These are phyloP conservation scores for Drosophila subpulchrella DNA, from an alignment of 1,140 invertebrate genomes.

Conservation along the genomic window DNA sequence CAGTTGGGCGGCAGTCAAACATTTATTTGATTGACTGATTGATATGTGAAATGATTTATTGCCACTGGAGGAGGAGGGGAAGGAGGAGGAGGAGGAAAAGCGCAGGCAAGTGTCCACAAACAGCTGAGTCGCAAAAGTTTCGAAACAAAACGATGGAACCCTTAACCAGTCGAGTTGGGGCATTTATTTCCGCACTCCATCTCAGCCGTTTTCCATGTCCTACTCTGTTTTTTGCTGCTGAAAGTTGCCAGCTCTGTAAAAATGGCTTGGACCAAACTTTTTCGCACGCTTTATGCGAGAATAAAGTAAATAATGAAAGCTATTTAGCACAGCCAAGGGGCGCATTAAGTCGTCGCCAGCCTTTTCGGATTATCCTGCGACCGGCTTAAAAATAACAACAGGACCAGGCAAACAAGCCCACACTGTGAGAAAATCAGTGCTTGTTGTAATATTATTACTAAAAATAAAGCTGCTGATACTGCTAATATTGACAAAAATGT, in stretches of 20 bases:
- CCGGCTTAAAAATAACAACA: slow-evolving; percentile 50
- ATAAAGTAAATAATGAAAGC: slow-evolving; percentile 80
- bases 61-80: slow-evolving; percentile 19
- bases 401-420: slow-evolving; percentile 1
- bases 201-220: slow-evolving; percentile 2
- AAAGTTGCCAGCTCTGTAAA: slow-evolving; percentile 11
- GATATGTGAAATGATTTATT: slow-evolving; percentile 81
- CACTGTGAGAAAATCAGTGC: slow-evolving; percentile 10
- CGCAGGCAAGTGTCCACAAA: slow-evolving; percentile 21
- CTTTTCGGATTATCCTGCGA: slow-evolving; percentile 55
- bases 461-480: too few relatives aligned
- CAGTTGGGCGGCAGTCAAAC: slow-evolving; percentile 55
- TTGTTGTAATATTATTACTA: too few relatives aligned
- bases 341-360: slow-evolving; percentile 65
- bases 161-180: slow-evolving; percentile 12
- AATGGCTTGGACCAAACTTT: slow-evolving; percentile 38
- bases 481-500: too few relatives aligned
- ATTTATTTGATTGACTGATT: slow-evolving; percentile 78
- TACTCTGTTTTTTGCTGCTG: slow-evolving; percentile 2
- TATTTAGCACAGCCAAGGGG: slow-evolving; percentile 75
- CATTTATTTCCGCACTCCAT: slow-evolving; percentile 42
- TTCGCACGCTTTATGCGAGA: slow-evolving; percentile 55
- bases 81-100: not conserved
- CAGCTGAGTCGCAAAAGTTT: slow-evolving; percentile 27
- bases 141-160: slow-evolving; percentile 21